phyloP scores from a whole-genome alignment of 2,888 invertebrate species.

The Ommatoiulus sabulosus region DNA sequence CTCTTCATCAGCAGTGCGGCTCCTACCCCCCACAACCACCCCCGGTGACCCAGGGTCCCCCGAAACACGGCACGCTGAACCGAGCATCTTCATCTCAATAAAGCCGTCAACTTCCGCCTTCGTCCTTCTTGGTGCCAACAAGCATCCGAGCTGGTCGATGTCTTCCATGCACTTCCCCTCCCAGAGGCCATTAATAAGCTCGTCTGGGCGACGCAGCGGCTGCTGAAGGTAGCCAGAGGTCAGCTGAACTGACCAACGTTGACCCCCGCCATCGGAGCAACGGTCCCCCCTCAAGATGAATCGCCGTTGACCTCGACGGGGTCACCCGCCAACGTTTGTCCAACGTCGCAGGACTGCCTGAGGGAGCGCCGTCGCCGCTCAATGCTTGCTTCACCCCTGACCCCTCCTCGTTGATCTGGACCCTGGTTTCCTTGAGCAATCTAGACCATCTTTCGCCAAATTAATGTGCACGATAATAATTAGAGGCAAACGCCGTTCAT shows the following conservation, averaged over 20 bases:
- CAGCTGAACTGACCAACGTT: not conserved
- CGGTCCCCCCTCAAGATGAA: not conserved
- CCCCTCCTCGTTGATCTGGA: not conserved
- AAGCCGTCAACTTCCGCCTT: not conserved
- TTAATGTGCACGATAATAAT: not conserved
- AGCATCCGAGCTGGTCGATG: not conserved
- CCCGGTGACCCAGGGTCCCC: not conserved
- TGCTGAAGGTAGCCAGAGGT: not conserved
- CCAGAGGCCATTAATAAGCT: not conserved
- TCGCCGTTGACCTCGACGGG: not conserved
- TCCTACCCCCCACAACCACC: not conserved
- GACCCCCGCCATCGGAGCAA: not conserved
- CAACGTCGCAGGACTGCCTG: too few relatives aligned
- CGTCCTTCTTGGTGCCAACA: not conserved
- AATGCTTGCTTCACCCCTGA: not conserved
- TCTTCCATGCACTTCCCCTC: not conserved
- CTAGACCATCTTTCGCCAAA: not conserved
- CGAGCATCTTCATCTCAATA: not conserved
- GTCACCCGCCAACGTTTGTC: not conserved
- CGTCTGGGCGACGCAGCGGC: not conserved
- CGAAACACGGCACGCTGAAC: not conserved
- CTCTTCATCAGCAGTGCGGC: not conserved
- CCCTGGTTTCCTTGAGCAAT: not conserved
- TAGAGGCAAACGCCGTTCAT: too few relatives aligned
- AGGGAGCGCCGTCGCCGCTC: not conserved